These are phyloP conservation scores for Paratrypauchen microcephalus DNA, from an alignment of 2,797 vertebrate genomes.

Conservation along the genomic window DNA sequence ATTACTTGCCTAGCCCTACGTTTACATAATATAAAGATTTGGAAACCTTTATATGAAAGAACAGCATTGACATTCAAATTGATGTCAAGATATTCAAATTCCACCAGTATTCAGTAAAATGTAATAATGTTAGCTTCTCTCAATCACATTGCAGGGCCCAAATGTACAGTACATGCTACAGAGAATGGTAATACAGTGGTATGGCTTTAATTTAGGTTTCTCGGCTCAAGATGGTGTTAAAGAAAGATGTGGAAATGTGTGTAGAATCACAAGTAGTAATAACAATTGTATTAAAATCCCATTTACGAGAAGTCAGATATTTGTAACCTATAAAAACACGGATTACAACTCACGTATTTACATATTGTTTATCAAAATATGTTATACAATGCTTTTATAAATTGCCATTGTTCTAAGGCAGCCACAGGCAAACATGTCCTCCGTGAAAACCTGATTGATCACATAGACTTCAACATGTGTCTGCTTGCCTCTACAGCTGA, in stretches of 20 bases:
- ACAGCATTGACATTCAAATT: not conserved
- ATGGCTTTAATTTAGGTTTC: not conserved
- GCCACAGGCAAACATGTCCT: not conserved
- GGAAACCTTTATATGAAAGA: not conserved
- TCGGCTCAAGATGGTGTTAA: not conserved
- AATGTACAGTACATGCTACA: not conserved
- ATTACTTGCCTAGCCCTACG: not conserved
- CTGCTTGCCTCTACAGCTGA: not conserved
- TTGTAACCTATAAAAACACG: not conserved
- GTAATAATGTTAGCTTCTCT: not conserved
- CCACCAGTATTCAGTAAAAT: not conserved
- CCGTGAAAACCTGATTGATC: slow-evolving; percentile 2
- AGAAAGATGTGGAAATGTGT: not conserved
- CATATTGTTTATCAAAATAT: not conserved
- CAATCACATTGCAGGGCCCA: not conserved
- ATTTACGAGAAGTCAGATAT: not conserved
- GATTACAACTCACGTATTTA: not conserved
- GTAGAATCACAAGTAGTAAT: not conserved
- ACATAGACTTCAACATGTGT: not conserved
- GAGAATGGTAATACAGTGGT: not conserved
- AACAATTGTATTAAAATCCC: not conserved
- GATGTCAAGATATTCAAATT: not conserved
- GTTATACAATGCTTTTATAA: not conserved
- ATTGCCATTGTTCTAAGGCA: not conserved
- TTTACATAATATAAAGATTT: not conserved